Evolutionary conservation across 2,797 vertebrate species (phyloP).

Genomic region (Bovichtus diacanthus): DNA sequence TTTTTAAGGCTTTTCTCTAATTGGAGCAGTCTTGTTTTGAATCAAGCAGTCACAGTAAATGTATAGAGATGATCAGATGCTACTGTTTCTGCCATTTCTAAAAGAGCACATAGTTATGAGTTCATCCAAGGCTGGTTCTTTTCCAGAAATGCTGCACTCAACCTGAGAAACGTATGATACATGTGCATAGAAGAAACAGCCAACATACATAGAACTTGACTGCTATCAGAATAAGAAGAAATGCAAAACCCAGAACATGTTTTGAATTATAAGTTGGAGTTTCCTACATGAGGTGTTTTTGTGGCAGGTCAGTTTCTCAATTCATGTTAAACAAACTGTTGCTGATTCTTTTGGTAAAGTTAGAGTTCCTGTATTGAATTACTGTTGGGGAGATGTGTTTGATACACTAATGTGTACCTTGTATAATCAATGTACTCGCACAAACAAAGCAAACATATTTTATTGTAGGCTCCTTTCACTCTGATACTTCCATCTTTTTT

Average conservation of each 20-base stretch:
- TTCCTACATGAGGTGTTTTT: neutral
- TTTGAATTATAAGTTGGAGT: neutral
- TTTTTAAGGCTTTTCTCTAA: slow-evolving; percentile 27
- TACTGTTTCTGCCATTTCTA: slow-evolving; percentile 3
- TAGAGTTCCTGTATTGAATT: neutral
- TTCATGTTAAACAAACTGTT: neutral
- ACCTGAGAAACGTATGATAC: neutral
- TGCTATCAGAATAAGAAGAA: neutral
- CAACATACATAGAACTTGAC: neutral
- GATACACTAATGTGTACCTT: neutral
- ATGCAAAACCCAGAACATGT: neutral
- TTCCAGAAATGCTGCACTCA: neutral
- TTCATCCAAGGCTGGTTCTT: neutral
- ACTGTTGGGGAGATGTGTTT: neutral
- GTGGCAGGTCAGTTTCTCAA: neutral
- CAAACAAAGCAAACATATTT: neutral
- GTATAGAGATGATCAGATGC: slow-evolving; percentile 10
- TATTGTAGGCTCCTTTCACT: neutral
- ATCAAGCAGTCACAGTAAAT: slow-evolving; percentile 9
- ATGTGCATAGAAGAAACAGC: neutral
- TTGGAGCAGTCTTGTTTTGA: slow-evolving; percentile 22
- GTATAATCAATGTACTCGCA: neutral
- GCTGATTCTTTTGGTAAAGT: neutral
- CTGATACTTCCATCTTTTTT: neutral
- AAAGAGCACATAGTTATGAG: neutral